Evolutionary conservation across 2,113 vertebrate genomes (phyloP), one percentile per base, ranked within the genome.

Genomic region (Ciconia boyciana): DNA sequence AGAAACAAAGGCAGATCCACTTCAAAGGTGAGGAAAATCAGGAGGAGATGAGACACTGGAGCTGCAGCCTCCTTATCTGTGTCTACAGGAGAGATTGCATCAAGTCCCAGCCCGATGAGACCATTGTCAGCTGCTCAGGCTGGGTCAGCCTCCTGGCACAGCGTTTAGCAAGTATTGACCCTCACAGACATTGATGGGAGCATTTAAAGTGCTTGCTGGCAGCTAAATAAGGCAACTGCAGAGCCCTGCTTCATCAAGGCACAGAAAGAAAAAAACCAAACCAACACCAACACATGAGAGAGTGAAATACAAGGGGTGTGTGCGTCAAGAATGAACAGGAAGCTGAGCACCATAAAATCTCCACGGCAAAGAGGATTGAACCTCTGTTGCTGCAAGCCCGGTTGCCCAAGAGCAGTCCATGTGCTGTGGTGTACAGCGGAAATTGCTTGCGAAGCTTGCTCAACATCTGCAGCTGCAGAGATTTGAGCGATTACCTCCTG

Each of bases 341-440:
- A 89, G 54, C 44, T 54, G 54, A 92, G 55, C 41, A n/a, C 60
- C 39, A 11, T 5, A 9, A 77, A 76, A 66, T 18, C 51, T 46
- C 44, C 2, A 1, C 0, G 0, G 13, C 31, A 28, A 32, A 34
- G 71, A 17, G 28, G 12, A 36, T 16, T 41, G 11, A 22, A 24
- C 10, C 52, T 10, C 32, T 20, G 3, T 16, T 60, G 68, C 72
- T 60, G 57, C 77, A 87, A 80, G 2, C 44, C 54, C 1, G 10
- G 22, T 69, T 83, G 62, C 71, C 29, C 77, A 90, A 60, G 4
- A n/a, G 83, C 49, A 48, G 32, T 26, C 28, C 57, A 1, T 1
- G 18, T 6, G 48, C 55, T 80, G 79, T 8, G 68, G 19, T 7
- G 72, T 6, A 0, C 1, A 4, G 54, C 65, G 86, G 86, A 64